Percentiles rank a stretch among this genome's conserved stretches.
Conservation (phyloP, 2,113 vertebrate species). For the Crotophaga sulcirostris region DNA sequence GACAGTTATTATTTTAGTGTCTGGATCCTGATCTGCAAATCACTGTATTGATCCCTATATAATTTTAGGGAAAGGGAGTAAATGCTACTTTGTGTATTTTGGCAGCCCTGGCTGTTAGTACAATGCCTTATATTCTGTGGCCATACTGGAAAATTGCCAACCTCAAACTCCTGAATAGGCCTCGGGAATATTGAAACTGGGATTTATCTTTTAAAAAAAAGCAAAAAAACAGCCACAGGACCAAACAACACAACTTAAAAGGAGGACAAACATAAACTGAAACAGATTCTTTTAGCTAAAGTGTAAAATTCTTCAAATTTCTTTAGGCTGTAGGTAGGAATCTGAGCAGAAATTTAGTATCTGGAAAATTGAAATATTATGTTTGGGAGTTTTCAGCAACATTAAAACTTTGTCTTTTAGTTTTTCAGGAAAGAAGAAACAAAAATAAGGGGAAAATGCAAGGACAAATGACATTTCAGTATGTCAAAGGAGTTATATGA, state of each 20-base stretch:
- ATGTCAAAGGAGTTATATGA: neutral
- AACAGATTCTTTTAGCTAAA: neutral
- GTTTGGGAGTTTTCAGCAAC: neutral
- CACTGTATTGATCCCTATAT: slow-evolving; percentile 7
- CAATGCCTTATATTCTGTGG: slow-evolving; percentile 2
- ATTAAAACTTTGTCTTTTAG: neutral
- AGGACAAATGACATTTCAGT: neutral
- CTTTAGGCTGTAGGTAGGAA: neutral
- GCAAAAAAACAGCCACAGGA: rapidly evolving
- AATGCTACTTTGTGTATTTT: neutral
- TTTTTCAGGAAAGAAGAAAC: neutral
- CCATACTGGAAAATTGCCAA: neutral
- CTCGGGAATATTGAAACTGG: neutral
- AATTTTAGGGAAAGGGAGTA: neutral
- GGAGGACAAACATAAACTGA: neutral
- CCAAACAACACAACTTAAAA: neutral
- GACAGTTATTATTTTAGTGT: neutral
- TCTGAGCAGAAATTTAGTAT: neutral
- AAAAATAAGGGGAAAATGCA: neutral
- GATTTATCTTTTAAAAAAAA: neutral
- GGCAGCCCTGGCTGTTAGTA: neutral
- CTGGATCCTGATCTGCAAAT: slow-evolving; percentile 38
- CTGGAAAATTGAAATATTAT: neutral
- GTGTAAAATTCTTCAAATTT: neutral
- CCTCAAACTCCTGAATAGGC: neutral